Percentiles rank a stretch among this genome's conserved stretches.
Conservation (phyloP, 2,888 invertebrate genomes). For the Amphipoea oculea region DNA sequence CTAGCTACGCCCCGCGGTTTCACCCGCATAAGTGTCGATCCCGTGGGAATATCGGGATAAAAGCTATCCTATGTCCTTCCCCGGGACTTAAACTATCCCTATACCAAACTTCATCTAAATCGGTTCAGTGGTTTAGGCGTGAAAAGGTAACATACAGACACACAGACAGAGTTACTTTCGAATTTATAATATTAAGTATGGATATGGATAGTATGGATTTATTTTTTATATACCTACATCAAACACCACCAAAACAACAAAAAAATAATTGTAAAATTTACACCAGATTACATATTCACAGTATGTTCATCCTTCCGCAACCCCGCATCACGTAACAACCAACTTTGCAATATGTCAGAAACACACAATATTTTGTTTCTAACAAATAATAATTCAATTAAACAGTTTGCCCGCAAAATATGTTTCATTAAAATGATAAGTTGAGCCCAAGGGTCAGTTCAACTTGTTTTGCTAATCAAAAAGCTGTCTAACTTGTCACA, state of each 20-base stretch:
- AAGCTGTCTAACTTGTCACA: slow-evolving; percentile 49
- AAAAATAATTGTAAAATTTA: slow-evolving; percentile 30
- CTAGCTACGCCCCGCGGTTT: no score
- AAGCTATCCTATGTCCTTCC: no score
- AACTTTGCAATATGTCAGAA: slow-evolving; percentile 52
- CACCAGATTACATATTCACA: neutral
- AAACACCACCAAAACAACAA: neutral
- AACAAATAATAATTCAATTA: slow-evolving; percentile 62
- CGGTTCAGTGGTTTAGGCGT: no score
- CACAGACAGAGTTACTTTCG: no score
- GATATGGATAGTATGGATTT: no score
- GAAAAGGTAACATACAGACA: no score
- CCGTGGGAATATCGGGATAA: no score
- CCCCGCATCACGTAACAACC: slow-evolving; percentile 21
- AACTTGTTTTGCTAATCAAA: slow-evolving; percentile 47
- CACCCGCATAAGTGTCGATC: no score
- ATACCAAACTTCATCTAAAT: no score
- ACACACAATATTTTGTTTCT: slow-evolving; percentile 54
- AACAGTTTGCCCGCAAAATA: slow-evolving; percentile 38
- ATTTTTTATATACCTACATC: no score
- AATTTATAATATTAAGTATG: no score
- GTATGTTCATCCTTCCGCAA: slow-evolving; percentile 21
- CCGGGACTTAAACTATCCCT: no score
- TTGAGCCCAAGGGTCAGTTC: slow-evolving; percentile 26
- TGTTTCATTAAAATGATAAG: slow-evolving; percentile 60